Evolutionary conservation across 1,140 invertebrate genomes (phyloP), one percentile per base, ranked within the genome.

Genomic region (Halesus radiatus): DNA sequence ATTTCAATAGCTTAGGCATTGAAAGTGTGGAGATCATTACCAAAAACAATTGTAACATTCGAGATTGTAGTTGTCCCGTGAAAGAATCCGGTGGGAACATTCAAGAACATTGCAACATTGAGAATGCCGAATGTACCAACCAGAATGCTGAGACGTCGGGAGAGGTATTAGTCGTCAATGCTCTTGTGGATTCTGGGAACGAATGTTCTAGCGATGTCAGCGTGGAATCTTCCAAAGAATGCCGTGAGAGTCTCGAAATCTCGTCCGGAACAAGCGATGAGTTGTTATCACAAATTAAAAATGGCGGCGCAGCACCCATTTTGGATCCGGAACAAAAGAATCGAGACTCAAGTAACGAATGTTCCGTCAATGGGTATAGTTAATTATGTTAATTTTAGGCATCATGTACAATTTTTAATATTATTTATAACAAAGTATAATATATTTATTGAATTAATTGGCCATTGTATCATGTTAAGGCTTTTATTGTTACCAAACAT

Each of bases 301-400:
- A 45, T 45, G 37, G 37, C 37, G 1, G 37, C 37, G 10, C 37
- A 10, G 7, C 32, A 8, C 1, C 32, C 32, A 37, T 37, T 37
- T 18, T 32, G 1, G 45, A 72, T 22, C 5, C 32, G 23, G 72
- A 75, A 10, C 29, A 29, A 16, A 13, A 29, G n/a, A 56, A 56
- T 5, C 29, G 26, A 20, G 70, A 53, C 1, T 6, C 10, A 7
- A 56, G n/a, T 56, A 20, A 29, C 22, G 54, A 32, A 20, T 18
- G 18, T 54, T 37, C 72, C 26, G 29, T 75, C 3, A 75, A 75
- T n/a, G 72, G 72, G 4, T 58, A 75, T n/a, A 75, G 72, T 75
- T 75, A 75, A 58, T 75, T 26, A 37, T 58, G 7, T 10, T 37
- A 32, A 68, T 37, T 3, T 68, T 37, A 68, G 64, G 26, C 18